phyloP scores from a whole-genome alignment of 1,140 invertebrate genomes.

The Drosophila kanapiae region DNA sequence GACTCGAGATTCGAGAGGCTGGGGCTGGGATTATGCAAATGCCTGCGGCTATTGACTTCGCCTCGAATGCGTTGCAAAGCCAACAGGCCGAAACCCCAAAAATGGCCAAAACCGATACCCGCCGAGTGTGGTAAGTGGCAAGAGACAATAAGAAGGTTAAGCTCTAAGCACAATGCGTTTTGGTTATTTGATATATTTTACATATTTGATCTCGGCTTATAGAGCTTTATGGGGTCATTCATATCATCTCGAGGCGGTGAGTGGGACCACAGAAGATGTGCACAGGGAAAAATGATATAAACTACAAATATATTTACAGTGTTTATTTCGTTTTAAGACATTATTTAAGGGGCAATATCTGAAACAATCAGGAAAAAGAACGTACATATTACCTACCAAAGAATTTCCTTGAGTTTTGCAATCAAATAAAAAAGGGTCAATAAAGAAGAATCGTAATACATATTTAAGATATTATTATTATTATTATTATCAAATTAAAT shows the following conservation, averaged over 20 bases:
- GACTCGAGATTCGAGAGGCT: slow-evolving; percentile 24
- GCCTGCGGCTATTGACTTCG: slow-evolving; percentile 27
- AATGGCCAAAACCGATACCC: slow-evolving; percentile 31
- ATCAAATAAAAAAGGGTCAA: too few relatives aligned
- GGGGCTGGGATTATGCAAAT: slow-evolving; percentile 44
- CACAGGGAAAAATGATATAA: background rate
- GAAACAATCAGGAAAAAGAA: background rate
- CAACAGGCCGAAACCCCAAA: slow-evolving; percentile 13
- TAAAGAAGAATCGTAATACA: too few relatives aligned
- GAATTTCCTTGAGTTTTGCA: too few relatives aligned
- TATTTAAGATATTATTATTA: too few relatives aligned
- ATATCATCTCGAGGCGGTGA: slow-evolving; percentile 17
- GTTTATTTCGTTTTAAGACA: background rate
- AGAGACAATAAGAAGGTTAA: slow-evolving; percentile 75
- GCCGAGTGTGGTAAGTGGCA: slow-evolving; percentile 66
- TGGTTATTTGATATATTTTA: slow-evolving; percentile 46
- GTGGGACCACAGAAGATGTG: slow-evolving; percentile 31
- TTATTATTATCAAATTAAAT: too few relatives aligned
- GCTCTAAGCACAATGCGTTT: slow-evolving; percentile 42
- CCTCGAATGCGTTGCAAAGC: slow-evolving; percentile 49
- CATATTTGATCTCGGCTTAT: slow-evolving; percentile 43
- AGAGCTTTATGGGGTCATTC: slow-evolving; percentile 43
- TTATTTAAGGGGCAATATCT: background rate
- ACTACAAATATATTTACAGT: background rate
- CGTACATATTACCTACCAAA: too few relatives aligned